phyloP scores from a whole-genome alignment of 2,797 vertebrate genomes.

The Pterois miles region DNA sequence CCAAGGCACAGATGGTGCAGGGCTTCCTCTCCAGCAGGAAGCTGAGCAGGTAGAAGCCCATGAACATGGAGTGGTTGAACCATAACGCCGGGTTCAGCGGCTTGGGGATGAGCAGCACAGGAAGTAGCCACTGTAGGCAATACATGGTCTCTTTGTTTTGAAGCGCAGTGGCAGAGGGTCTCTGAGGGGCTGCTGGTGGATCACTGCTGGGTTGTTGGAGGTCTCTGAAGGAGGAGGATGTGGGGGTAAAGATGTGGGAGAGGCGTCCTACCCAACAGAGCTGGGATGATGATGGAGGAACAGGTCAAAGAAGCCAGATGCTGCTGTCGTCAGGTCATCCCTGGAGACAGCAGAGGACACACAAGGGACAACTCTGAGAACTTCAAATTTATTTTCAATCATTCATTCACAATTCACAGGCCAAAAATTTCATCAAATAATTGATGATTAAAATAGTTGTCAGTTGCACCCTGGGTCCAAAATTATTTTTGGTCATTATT shows the following conservation, averaged over 20 bases:
- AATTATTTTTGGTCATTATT: too few species aligned
- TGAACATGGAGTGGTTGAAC: constrained; percentile 99
- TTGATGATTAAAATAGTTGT: too few species aligned
- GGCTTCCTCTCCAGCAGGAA: constrained; percentile 99
- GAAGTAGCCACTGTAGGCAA: constrained; percentile 99
- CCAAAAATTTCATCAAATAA: too few species aligned
- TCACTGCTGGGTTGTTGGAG: not conserved
- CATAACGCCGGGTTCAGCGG: constrained; percentile 98
- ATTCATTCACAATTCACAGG: too few species aligned
- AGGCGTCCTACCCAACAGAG: constrained; percentile 35
- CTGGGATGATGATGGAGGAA: constrained; percentile 41
- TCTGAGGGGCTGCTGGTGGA: not conserved
- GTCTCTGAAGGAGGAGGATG: not conserved
- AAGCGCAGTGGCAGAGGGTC: not conserved
- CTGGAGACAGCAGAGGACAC: constrained; percentile 39
- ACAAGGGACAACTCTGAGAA: not conserved
- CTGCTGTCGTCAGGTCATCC: constrained; percentile 62
- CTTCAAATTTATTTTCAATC: too few species aligned
- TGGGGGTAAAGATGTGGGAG: not conserved
- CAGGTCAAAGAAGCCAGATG: constrained; percentile 25
- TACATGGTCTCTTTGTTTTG: constrained; percentile 86
- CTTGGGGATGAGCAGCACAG: constrained; percentile 98
- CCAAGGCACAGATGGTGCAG: constrained; percentile 99
- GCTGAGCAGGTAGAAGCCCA: constrained; percentile 99
- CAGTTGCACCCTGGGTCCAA: too few species aligned